Base-by-base conservation (phyloP, 2,113 vertebrate species). In the Phycodurus eques region DNA sequence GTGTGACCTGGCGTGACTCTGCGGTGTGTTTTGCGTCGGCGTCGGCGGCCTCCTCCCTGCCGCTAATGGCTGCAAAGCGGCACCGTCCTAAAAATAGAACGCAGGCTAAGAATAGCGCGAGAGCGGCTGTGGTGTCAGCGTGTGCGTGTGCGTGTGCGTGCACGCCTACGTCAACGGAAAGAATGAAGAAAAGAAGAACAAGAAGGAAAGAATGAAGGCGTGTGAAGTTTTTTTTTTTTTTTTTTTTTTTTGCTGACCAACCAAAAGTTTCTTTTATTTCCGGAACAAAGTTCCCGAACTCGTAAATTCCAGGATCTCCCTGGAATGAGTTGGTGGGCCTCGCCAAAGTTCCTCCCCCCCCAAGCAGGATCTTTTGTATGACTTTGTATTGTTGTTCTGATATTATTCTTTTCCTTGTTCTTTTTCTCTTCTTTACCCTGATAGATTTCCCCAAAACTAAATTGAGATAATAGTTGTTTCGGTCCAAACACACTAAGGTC, bases 121-220 rank as follows among this genome's bases (percentile, higher is more conserved):
- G 19, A 2, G 53, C 2, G 61, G 35, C 61, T 42, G 61, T 11
- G 19, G 35, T 33, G 60, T 62, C 73, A 44, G 35, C 66, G 61
- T 67, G 67, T 47, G 53, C 1, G 27, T 27, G 27, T 27, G 67
- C 57, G 47, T 73, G 71, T 72, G 67, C 75, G 68, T 75, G 60
- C 77, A 31, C 35, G 70, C 53, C 54, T 68, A 9, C n/a, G 42
- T 39, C 49, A 53, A 53, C 49, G 49, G 49, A 53, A 53, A 53
- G 49, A 53, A 53, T 53, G 6, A 8, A 53, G 27, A 53, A 53
- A 53, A 53, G 27, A 27, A 39, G 35, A 39, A 39, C 35, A 39
- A 39, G 33, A 62, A 35, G 8, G 42, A 64, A 64, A 64, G 35
- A 62, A 62, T 39, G 35, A 62, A 62, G 60, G 27, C 60, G 27